Conservation (phyloP, 2,888 invertebrate genomes). For the Pristionchus exspectatus region DNA sequence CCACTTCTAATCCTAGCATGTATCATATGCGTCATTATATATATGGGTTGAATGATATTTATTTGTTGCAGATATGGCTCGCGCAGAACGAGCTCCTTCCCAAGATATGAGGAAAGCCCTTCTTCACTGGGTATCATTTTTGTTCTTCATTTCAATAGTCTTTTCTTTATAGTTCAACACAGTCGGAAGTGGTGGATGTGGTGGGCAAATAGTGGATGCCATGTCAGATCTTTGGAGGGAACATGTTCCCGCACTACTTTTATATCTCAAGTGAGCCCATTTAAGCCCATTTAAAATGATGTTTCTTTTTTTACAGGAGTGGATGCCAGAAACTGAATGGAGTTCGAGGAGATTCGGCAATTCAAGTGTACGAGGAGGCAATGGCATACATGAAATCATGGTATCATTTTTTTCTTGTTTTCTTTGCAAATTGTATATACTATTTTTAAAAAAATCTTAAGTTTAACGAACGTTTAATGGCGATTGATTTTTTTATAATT, state of each 20-base stretch:
- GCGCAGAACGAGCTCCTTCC: not conserved
- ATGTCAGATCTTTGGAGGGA: constrained; percentile 30
- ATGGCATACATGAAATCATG: not conserved
- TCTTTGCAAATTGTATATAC: too few species aligned
- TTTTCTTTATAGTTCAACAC: constrained; percentile 14
- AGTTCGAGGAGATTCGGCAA: not conserved
- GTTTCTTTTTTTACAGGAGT: not conserved
- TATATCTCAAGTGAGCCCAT: constrained; percentile 9
- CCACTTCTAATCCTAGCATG: too few species aligned
- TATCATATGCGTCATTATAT: not conserved
- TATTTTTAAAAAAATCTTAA: too few species aligned
- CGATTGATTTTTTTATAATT: not conserved
- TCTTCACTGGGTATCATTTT: constrained; percentile 10
- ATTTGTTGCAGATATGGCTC: not conserved
- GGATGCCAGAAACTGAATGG: not conserved
- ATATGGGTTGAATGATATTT: not conserved
- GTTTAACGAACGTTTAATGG: too few species aligned
- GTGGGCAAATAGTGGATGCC: not conserved
- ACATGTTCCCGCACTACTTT: constrained; percentile 5
- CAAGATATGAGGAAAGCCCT: not conserved
- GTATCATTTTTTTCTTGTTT: not conserved
- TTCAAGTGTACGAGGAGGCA: not conserved
- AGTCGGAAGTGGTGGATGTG: not conserved
- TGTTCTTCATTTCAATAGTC: not conserved
- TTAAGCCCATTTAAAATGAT: not conserved